phyloP scores from a whole-genome alignment of 1,140 invertebrate genomes.

The Macrotrachela quadricornifera region DNA sequence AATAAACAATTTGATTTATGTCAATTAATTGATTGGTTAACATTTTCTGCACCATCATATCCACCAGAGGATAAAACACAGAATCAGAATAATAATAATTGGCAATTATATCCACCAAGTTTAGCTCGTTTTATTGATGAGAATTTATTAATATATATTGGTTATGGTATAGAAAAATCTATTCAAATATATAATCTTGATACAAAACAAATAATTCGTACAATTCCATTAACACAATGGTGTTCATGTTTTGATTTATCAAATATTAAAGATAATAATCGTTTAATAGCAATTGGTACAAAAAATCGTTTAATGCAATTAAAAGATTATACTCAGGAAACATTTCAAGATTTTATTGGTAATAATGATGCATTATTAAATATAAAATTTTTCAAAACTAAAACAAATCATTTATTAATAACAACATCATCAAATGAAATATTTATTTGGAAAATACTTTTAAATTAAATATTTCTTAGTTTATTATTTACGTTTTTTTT shows the following conservation, averaged over 20 bases:
- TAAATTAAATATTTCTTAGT: too few relatives aligned
- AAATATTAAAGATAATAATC: not conserved
- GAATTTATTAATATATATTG: not conserved
- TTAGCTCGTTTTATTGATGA: not conserved
- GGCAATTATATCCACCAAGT: not conserved
- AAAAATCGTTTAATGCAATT: not conserved
- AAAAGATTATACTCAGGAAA: conserved; percentile 3
- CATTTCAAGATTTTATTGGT: conserved; percentile 6
- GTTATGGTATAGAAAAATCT: not conserved
- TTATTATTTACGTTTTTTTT: too few relatives aligned
- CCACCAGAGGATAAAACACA: not conserved
- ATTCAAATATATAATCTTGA: conserved; percentile 1
- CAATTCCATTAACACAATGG: not conserved
- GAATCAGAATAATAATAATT: not conserved
- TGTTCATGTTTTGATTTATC: not conserved
- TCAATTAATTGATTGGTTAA: conserved; percentile 29
- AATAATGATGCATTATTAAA: too few relatives aligned
- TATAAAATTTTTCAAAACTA: too few relatives aligned
- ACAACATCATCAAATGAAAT: too few relatives aligned
- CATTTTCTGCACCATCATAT: conserved; percentile 27
- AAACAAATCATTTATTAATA: too few relatives aligned
- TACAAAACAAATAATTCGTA: not conserved
- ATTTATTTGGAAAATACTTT: too few relatives aligned
- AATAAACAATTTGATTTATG: conserved; percentile 16
- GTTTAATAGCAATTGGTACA: conserved; percentile 1